Percentiles rank a stretch among this genome's conserved stretches.
Conservation (phyloP, 2,888 invertebrate species). For the Celastrina argiolus region DNA sequence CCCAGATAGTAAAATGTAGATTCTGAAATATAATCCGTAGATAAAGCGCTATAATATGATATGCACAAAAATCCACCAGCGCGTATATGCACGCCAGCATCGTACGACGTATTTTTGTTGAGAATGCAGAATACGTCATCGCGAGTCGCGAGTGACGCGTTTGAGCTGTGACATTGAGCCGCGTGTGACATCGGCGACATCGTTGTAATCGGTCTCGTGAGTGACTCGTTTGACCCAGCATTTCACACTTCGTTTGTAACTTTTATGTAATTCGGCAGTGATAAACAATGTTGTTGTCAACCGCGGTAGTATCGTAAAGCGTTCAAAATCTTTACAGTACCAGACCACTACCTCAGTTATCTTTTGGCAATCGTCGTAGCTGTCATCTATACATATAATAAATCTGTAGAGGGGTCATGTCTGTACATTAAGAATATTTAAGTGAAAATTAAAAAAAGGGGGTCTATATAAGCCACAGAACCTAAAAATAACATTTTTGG, state of each 20-base stretch:
- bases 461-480: no score
- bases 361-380: no score
- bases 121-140: conserved; percentile 9
- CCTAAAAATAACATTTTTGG: no score
- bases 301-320: no score
- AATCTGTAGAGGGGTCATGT: no score
- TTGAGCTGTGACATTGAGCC: conserved; percentile 14
- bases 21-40: conserved; percentile 9
- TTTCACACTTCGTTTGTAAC: conserved; percentile 1
- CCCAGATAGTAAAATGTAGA: neutral
- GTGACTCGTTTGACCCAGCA: conserved; percentile 9
- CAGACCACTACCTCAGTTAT: no score
- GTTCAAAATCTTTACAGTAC: no score
- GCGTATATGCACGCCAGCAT: conserved; percentile 2
- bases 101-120: conserved; percentile 15
- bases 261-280: conserved; percentile 8
- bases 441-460: no score
- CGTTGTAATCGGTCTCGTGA: conserved; percentile 6
- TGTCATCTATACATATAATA: no score
- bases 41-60: neutral
- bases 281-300: neutral
- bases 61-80: neutral
- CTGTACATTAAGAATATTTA: no score
- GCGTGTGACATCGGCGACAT: conserved; percentile 10
- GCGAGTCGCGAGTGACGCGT: conserved; percentile 4